Base-by-base conservation (phyloP, 2,797 vertebrate species). In the Scyliorhinus canicula region DNA sequence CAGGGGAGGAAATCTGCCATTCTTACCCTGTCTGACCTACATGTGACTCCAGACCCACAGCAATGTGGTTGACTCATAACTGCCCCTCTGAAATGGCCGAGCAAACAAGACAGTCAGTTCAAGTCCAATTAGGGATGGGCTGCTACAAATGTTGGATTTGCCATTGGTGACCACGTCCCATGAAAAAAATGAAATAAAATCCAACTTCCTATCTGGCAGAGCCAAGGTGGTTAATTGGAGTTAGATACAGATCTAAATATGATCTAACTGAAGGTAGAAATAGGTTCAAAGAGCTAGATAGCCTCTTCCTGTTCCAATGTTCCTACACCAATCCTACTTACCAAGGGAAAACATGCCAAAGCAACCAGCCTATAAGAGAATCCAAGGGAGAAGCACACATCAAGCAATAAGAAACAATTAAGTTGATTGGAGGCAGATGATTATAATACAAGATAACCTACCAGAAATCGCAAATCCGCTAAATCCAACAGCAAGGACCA, bases 391-490 rank as follows among this genome's bases (percentile, higher is more conserved):
- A 31, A 47, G 50, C 4, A 28, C 8, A 3, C 84, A 86, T 55
- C 12, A 86, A 86, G 28, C 31, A 12, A 44, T 57, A n/a, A n/a
- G 1, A 24, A 47, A 26, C 40, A 65, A 93, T 24, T 44, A 0
- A 26, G 14, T 28, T 21, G 24, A 47, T 47, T 47, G 24, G 63
- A 44, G 0, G 1, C 7, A 47, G 90, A 67, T 24, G 35, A 65
- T 26, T 26, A 16, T 26, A 50, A 67, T 65, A 26, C 0, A 67
- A 28, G n/a, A 21, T 12, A 52, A n/a, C 93, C 31, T 98, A 99
- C 99, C 99, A 98, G 99, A 99, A 97, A 99, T 99, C 95, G 99
- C 99, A 96, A 99, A 99, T 96, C 99, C 99, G 86, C 99, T 99
- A 96, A 99, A 99, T 95, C 99, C 99, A 31, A 99, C 99, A 88